Evolutionary conservation across 1,140 invertebrate species (phyloP), one percentile per base, ranked within the genome.

Genomic region (Hyles euphorbiae): DNA sequence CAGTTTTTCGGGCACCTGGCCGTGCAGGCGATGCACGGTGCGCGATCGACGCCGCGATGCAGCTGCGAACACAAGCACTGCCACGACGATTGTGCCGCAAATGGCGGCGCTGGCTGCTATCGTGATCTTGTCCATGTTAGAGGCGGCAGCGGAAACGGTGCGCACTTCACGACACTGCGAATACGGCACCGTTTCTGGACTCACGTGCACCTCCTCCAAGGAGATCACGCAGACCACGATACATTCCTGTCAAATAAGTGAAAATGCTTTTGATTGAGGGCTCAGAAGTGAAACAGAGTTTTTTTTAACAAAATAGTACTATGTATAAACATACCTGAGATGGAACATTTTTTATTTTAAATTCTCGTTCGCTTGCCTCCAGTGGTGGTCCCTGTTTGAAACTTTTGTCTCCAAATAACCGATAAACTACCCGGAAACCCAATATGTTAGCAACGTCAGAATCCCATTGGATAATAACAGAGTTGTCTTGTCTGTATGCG

Each of bases 51-150:
- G 91, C 58, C 94, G 91, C 66, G 94, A 95, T 10, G 96, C 95
- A 40, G 95, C 95, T 36, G 97, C 93, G 78, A 98, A 97, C 55
- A 98, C 93, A 55, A 97, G 93, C 7, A 95, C 94, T 1, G 95
- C 96, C 34, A 97, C 92, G 45, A 97, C 94, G 62, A 98, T 96
- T 32, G 96, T 96, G n/a, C 94, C 95, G 80, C 95, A 97, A 71
- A 98, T 97, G n/a, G 96, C 96, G 6, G 96, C 96, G 72, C 95
- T 96, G 2, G 96, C 96, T 8, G 94, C 96, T 69, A 98, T 98
- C 32, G 97, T 97, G 72, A 98, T 96, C 81, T 97, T 97, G 81
- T 98, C 97, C 94, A 98, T 96, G 84, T 97, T 96, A 9, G 94
- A 96, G 34, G 94, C 93, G 10, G 94, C 92, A 40, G 94, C 93